Conservation (phyloP, 2,888 invertebrate genomes). For the Yponomeuta plumbellus region DNA sequence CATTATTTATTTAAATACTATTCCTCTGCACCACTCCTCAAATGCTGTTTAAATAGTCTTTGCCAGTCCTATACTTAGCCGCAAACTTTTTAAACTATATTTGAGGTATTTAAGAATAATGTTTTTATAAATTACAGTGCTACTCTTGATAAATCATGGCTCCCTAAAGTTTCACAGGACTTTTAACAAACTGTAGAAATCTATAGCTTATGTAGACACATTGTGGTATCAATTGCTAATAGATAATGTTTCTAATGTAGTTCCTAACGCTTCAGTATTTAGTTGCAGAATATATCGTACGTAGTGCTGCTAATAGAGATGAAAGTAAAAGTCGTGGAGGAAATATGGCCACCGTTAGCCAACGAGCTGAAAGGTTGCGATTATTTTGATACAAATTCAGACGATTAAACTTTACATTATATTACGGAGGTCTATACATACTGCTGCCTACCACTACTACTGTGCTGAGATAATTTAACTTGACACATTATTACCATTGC, state of each 20-base stretch:
- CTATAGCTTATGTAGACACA: not conserved
- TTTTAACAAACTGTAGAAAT: no score
- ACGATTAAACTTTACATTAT: not conserved
- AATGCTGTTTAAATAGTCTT: no score
- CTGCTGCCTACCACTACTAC: no score
- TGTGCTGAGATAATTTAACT: no score
- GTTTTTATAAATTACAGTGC: no score
- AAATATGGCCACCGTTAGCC: slow-evolving; percentile 6
- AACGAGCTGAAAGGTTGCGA: not conserved
- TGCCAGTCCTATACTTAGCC: no score
- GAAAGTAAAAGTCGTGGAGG: not conserved
- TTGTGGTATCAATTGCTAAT: not conserved
- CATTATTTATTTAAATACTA: no score
- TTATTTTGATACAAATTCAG: slow-evolving; percentile 5
- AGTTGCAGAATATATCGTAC: not conserved
- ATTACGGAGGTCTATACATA: not conserved
- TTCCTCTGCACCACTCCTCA: no score
- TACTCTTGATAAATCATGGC: no score
- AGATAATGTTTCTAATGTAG: not conserved
- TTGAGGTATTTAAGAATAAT: no score
- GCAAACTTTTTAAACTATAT: no score
- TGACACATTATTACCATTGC: not conserved
- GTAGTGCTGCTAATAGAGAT: not conserved
- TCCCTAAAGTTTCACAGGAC: no score
- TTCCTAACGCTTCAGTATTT: not conserved